Evolutionary conservation across 2,113 vertebrate species (phyloP).

Genomic region (Antechinus flavipes): DNA sequence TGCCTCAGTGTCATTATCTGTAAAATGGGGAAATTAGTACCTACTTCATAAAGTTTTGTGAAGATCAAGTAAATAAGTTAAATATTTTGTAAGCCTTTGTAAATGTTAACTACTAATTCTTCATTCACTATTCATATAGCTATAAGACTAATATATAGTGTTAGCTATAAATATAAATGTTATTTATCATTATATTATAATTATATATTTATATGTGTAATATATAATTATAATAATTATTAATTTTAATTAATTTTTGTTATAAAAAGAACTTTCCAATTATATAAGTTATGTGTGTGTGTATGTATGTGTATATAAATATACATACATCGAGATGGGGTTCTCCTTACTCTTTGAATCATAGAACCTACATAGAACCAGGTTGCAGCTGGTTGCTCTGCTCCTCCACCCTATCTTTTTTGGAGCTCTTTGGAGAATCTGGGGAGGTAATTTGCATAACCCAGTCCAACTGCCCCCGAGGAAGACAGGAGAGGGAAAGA

Average conservation of each 20-base stretch:
- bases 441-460: not conserved
- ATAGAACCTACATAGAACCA: too few species aligned
- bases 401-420: too few species aligned
- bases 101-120: not conserved
- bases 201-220: too few species aligned
- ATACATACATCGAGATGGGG: not conserved
- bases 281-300: not conserved
- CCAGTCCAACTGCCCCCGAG: not conserved
- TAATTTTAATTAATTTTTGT: not conserved
- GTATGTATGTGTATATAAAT: too few species aligned
- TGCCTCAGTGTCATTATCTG: not conserved
- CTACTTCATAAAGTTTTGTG: not conserved
- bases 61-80: not conserved
- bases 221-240: too few species aligned
- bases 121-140: too few species aligned
- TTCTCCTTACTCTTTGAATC: not conserved
- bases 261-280: not conserved
- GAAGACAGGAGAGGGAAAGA: not conserved
- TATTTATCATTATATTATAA: not conserved
- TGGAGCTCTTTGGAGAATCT: not conserved
- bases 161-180: too few species aligned
- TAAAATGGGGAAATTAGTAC: not conserved
- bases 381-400: not conserved
- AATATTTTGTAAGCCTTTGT: not conserved
- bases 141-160: too few species aligned